Percentiles rank a stretch among this genome's conserved stretches.
Evolutionary conservation across 2,113 vertebrate species (phyloP).

Genomic region (Pterocles burchelli): DNA sequence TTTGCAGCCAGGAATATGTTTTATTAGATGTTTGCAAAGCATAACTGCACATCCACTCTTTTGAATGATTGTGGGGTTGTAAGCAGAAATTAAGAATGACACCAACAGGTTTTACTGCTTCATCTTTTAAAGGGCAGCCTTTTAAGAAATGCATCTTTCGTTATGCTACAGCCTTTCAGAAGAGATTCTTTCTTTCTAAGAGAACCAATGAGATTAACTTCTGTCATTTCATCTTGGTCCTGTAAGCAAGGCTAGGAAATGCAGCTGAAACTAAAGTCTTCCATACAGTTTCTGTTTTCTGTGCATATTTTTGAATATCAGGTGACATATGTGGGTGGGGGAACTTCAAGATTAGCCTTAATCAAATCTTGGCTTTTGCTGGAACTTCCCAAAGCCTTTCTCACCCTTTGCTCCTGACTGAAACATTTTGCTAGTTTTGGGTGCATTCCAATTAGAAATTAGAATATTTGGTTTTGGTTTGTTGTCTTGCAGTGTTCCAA

Average conservation of each 20-base stretch:
- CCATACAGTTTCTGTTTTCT: slow-evolving; percentile 54
- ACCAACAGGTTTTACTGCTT: background rate
- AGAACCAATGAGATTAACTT: background rate
- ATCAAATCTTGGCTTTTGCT: slow-evolving; percentile 64
- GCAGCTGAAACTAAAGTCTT: slow-evolving; percentile 57
- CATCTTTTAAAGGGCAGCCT: background rate
- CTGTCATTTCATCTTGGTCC: background rate
- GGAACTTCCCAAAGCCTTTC: slow-evolving; percentile 67
- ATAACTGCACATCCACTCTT: background rate
- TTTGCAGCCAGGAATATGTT: background rate
- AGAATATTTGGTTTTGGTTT: background rate
- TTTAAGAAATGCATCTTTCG: background rate
- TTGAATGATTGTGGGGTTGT: background rate
- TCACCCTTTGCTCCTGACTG: slow-evolving; percentile 31
- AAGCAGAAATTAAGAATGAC: background rate
- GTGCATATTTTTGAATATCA: slow-evolving; percentile 46
- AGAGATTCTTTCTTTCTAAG: background rate
- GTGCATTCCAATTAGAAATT: slow-evolving; percentile 43
- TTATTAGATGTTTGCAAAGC: background rate
- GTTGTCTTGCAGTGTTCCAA: background rate
- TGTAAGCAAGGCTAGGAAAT: background rate
- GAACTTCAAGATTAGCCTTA: slow-evolving; percentile 53
- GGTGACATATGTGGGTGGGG: slow-evolving; percentile 65
- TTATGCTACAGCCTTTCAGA: background rate
- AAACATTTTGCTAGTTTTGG: slow-evolving; percentile 34